Evolutionary conservation across 2,888 invertebrate genomes (phyloP).

Genomic region (Dysmachus trigonus): DNA sequence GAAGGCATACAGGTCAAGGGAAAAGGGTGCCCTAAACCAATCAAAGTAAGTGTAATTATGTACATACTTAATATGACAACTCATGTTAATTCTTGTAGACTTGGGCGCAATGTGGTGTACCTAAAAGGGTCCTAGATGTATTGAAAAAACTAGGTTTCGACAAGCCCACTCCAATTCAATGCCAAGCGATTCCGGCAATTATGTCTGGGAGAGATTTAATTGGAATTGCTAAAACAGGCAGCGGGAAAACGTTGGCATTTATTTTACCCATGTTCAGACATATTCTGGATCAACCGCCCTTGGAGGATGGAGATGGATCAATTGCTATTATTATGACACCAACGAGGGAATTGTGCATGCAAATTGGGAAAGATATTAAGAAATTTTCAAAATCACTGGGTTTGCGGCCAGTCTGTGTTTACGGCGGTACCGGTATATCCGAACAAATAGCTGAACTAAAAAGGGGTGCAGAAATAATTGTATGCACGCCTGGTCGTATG

Average conservation of each 20-base stretch:
- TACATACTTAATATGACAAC: too few species aligned
- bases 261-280: constrained; percentile 97
- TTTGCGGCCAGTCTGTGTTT: constrained; percentile 92
- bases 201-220: constrained; percentile 97
- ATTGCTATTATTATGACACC: constrained; percentile 98
- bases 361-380: constrained; percentile 95
- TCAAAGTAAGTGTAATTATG: constrained; percentile 67
- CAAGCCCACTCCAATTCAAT: constrained; percentile 98
- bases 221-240: constrained; percentile 99
- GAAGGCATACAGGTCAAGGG: constrained; percentile 97
- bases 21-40: constrained; percentile 94
- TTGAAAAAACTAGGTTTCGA: constrained; percentile 90
- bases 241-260: constrained; percentile 98
- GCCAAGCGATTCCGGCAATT: constrained; percentile 96
- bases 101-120: constrained; percentile 99
- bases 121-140: constrained; percentile 92
- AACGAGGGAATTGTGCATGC: constrained; percentile 97
- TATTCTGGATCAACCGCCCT: constrained; percentile 89
- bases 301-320: constrained; percentile 98
- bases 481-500: constrained; percentile 99
- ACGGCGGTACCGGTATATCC: constrained; percentile 96
- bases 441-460: constrained; percentile 94
- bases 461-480: constrained; percentile 96
- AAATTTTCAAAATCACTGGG: constrained; percentile 91
- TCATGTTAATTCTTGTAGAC: constrained; percentile 62